These are phyloP conservation scores for Platanista minor DNA, from an alignment of 2,113 vertebrate genomes.

Conservation along the genomic window DNA sequence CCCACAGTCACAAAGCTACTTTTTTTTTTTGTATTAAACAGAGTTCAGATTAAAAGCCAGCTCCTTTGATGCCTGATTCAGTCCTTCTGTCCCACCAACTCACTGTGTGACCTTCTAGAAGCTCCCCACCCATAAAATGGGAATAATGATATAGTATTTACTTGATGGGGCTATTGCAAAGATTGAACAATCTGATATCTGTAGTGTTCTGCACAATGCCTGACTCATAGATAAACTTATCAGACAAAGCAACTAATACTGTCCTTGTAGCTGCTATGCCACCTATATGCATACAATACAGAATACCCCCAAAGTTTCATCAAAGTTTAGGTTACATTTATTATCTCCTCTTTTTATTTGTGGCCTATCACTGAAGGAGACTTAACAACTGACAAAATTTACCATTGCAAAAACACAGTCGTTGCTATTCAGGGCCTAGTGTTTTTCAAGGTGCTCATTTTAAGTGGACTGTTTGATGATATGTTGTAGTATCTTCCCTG, in stretches of 20 bases:
- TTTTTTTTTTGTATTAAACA: not conserved
- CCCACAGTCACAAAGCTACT: not conserved
- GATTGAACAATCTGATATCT: not conserved
- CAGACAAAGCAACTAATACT: not conserved
- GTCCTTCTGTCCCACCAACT: not conserved
- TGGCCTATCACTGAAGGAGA: not conserved
- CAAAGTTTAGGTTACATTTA: not conserved
- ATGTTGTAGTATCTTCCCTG: conserved; percentile 18
- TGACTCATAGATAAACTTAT: not conserved
- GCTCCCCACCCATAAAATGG: not conserved
- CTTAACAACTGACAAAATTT: conserved; percentile 33
- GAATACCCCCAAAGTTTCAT: not conserved
- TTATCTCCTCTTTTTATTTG: not conserved
- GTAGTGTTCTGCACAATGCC: not conserved
- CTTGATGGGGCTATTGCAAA: not conserved
- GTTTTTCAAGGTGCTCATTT: conserved; percentile 46
- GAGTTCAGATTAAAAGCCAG: conserved; percentile 6
- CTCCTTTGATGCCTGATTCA: not conserved
- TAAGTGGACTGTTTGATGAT: conserved; percentile 48
- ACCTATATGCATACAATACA: not conserved
- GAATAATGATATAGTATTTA: not conserved
- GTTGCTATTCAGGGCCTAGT: not conserved
- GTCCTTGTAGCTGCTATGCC: not conserved
- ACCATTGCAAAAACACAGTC: not conserved
- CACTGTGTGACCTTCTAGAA: not conserved